Evolutionary conservation across 2,113 vertebrate species (phyloP).

Genomic region (Corythornis cristatus): DNA sequence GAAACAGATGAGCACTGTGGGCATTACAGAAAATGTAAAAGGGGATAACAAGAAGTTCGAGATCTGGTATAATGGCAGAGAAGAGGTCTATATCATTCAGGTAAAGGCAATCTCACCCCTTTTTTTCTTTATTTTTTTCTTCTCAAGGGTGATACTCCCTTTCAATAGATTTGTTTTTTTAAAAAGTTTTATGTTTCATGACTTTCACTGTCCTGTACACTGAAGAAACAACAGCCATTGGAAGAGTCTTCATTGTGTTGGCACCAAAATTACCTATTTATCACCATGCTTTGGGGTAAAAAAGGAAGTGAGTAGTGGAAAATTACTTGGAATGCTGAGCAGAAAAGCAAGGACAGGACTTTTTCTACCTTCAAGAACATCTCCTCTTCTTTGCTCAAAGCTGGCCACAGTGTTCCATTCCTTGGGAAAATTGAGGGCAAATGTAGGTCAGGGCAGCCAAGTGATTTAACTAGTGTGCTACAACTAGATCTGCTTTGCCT

Average conservation of each 20-base stretch:
- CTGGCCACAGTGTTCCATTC: background rate
- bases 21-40: conserved; percentile 93
- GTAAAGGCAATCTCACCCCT: conserved; percentile 58
- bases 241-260: background rate
- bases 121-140: background rate
- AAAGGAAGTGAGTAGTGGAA: background rate
- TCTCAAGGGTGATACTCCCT: background rate
- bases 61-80: conserved; percentile 91
- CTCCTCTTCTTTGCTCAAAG: background rate
- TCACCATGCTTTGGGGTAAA: background rate
- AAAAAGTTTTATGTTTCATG: background rate
- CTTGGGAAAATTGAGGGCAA: background rate
- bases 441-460: background rate
- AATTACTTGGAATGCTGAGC: background rate
- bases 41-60: conserved; percentile 95
- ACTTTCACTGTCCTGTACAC: background rate
- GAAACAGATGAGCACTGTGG: conserved; percentile 89
- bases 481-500: background rate
- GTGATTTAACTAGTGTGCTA: background rate
- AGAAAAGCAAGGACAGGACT: background rate
- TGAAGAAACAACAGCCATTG: background rate
- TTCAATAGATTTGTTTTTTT: background rate
- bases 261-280: background rate
- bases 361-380: background rate
- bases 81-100: conserved; percentile 96